Conservation (phyloP, 2,797 vertebrate species). For the Buceros bicornis region DNA sequence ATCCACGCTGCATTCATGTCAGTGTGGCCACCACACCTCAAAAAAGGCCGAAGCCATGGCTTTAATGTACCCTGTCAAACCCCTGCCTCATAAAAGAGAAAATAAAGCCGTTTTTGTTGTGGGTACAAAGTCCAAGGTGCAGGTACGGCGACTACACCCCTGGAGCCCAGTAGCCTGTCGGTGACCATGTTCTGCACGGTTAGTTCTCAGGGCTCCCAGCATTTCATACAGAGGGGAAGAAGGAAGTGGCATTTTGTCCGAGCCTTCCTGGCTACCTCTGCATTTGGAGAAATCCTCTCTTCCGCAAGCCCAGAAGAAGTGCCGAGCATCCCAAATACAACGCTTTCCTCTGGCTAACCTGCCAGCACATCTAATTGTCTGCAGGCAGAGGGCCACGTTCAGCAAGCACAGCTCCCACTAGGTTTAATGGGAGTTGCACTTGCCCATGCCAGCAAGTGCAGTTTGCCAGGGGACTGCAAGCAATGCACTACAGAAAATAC, state of each 20-base stretch:
- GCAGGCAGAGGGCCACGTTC: constrained; percentile 36
- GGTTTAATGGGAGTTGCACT: constrained; percentile 30
- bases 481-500: not conserved
- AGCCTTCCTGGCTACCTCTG: not conserved
- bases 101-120: not conserved
- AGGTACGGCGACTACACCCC: not conserved
- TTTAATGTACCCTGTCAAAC: not conserved
- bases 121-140: not conserved
- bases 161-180: not conserved
- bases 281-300: not conserved
- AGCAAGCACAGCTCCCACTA: not conserved
- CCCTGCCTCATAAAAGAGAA: not conserved
- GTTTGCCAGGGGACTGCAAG: not conserved
- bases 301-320: not conserved
- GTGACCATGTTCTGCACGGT: not conserved
- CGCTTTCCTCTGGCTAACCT: constrained; percentile 13
- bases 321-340: not conserved
- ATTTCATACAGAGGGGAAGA: not conserved
- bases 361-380: constrained; percentile 60
- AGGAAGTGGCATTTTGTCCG: not conserved
- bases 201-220: not conserved
- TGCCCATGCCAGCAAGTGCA: constrained; percentile 14
- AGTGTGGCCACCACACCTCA: no score
- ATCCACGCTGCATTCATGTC: not conserved
- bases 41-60: not conserved